Evolutionary conservation across 2,113 vertebrate genomes (phyloP), one percentile per base, ranked within the genome.

Genomic region (Chionodraco myersi): DNA sequence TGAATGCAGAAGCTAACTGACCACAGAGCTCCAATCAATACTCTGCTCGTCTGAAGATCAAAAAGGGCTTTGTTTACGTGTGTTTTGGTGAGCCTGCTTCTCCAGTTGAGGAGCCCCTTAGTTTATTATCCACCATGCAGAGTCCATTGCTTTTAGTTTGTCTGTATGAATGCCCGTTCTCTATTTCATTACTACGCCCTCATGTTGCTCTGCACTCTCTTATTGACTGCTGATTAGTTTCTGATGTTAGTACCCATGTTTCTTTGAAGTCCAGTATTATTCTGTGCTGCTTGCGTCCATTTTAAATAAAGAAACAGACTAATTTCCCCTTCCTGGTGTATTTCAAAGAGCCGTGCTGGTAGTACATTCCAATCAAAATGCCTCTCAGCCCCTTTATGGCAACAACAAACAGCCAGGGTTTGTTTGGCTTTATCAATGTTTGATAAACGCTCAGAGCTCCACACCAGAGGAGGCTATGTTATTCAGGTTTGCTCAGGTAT

Each of bases 391-490:
- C 90, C 84, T 82, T 91, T 92, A 90, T 95, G 96, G 95, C 95
- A 95, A 89, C 95, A 94, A 96, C 94, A 94, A 96, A 97, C 95
- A 95, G 92, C 86, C 86, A 93, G 65, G 72, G 74, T 87, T 96
- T 96, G 95, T 96, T 95, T 95, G 93, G 94, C 94, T 94, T 94
- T 94, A 94, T 96, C 93, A 95, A 94, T 96, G 95, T 96, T 96
- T 96, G 95, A 96, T 96, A 94, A 96, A 96, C 79, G 92, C 92
- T 94, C 83, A 83, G 2, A 92, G 95, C 96, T 95, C 41, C 51
- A 36, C 72, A 71, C 23, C n/a, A 74, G n/a, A 86, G 30, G 41
- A 80, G 49, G 51, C 16, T 70, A 48, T 51, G 93, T 36, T 1
- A 90, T 74, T 86, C 64, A 66, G 80, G 69, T 85, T 84, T 68